phyloP scores from a whole-genome alignment of 2,797 vertebrate genomes.

The Phrynocephalus forsythii region DNA sequence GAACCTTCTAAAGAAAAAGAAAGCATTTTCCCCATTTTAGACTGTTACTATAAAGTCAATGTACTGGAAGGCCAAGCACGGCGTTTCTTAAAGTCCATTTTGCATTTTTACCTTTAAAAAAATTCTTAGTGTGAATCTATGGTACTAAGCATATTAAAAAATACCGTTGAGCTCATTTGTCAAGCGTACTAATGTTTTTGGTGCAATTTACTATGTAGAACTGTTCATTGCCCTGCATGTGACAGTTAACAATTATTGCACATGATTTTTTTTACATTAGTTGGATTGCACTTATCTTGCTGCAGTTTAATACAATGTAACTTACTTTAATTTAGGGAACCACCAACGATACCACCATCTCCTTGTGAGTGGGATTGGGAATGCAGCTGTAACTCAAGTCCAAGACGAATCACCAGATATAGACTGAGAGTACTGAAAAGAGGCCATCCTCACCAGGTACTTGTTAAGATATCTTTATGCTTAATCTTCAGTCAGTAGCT shows the following conservation, averaged over 20 bases:
- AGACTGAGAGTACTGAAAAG: conserved; percentile 38
- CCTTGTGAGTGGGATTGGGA: conserved; percentile 80
- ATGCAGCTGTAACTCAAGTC: conserved; percentile 46
- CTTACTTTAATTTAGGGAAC: conserved; percentile 70
- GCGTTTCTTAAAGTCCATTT: neutral
- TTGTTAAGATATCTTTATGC: conserved; percentile 2
- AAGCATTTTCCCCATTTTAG: neutral
- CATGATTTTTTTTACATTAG: neutral
- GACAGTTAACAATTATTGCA: neutral
- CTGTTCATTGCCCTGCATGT: conserved; percentile 21
- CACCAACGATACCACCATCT: conserved; percentile 70
- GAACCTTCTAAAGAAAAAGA: neutral
- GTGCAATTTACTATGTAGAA: neutral
- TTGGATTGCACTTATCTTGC: neutral
- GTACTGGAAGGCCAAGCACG: neutral
- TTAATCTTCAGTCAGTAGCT: neutral
- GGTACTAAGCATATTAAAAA: neutral
- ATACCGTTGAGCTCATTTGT: neutral
- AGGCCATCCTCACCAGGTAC: conserved; percentile 71
- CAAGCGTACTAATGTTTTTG: neutral
- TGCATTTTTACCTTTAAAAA: neutral
- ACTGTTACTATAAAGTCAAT: neutral
- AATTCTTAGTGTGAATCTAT: neutral
- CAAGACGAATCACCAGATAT: conserved; percentile 30
- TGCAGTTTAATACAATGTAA: neutral